These are phyloP conservation scores for Corythornis cristatus DNA, from an alignment of 2,113 vertebrate genomes.

Conservation along the genomic window DNA sequence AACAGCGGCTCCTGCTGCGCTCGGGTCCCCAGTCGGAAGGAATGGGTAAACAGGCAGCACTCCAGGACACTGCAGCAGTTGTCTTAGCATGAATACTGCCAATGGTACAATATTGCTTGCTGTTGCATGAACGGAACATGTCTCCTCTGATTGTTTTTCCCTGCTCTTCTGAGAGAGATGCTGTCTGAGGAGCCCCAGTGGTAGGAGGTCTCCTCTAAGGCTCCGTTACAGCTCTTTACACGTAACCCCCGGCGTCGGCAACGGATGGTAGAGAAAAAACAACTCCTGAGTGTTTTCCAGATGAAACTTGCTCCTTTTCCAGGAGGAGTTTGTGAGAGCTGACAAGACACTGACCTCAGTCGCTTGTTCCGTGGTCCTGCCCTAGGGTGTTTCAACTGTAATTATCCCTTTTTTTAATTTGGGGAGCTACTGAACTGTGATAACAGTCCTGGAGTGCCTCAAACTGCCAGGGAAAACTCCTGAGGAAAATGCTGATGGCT, in stretches of 20 bases:
- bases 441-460: background rate
- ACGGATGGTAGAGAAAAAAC: background rate
- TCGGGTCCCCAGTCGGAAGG: background rate
- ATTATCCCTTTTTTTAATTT: conserved; percentile 10
- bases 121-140: conserved; percentile 69
- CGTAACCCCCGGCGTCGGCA: background rate
- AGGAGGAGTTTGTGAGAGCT: background rate
- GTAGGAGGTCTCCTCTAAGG: conserved; percentile 27
- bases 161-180: conserved; percentile 52
- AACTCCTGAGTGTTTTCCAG: background rate
- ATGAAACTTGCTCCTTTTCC: background rate
- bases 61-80: conserved; percentile 1
- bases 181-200: background rate
- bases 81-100: conserved; percentile 48
- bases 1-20: background rate
- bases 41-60: background rate
- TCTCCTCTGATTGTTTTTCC: conserved; percentile 64
- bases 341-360: background rate
- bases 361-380: background rate
- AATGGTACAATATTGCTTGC: conserved; percentile 62
- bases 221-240: background rate
- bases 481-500: background rate
- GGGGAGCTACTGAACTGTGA: background rate
- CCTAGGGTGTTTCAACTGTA: background rate
- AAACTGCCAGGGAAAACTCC: background rate